These are phyloP conservation scores for Montipora capricornis DNA, from an alignment of 64 coral and sea anemone genomes.

Conservation along the genomic window DNA sequence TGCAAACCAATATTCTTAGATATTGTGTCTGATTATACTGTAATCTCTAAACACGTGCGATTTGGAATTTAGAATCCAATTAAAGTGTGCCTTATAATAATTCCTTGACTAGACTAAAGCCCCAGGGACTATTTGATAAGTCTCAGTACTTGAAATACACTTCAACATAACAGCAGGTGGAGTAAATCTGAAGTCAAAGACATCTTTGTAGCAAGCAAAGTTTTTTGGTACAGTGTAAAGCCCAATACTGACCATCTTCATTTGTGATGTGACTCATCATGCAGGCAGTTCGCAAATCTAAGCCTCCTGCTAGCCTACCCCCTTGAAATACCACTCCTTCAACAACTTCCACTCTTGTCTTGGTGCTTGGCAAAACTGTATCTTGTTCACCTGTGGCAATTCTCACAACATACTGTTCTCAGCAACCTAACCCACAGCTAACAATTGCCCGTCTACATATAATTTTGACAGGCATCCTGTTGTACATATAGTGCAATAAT, in stretches of 20 bases:
- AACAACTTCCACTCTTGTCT: constrained; percentile 14
- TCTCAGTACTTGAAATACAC: constrained; percentile 15
- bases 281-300: constrained; percentile 78
- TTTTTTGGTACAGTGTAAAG: background rate
- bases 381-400: no score
- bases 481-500: background rate
- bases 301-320: constrained; percentile 61
- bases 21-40: no score
- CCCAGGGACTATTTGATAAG: no score
- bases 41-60: no score
- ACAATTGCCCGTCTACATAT: no score
- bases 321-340: constrained; percentile 42
- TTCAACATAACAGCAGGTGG: constrained; percentile 91
- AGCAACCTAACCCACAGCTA: no score
- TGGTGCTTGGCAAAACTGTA: background rate
- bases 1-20: no score
- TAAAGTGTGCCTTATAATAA: no score
- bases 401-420: constrained; percentile 85
- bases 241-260: background rate
- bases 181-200: constrained; percentile 86
- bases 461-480: no score
- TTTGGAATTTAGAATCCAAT: no score
- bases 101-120: no score
- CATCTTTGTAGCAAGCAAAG: constrained; percentile 23
- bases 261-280: constrained; percentile 79